Evolutionary conservation across 92 coral and sea anemone genomes (phyloP), one percentile per base, ranked within the genome.

Genomic region (Hydrozoanthus gracilis): DNA sequence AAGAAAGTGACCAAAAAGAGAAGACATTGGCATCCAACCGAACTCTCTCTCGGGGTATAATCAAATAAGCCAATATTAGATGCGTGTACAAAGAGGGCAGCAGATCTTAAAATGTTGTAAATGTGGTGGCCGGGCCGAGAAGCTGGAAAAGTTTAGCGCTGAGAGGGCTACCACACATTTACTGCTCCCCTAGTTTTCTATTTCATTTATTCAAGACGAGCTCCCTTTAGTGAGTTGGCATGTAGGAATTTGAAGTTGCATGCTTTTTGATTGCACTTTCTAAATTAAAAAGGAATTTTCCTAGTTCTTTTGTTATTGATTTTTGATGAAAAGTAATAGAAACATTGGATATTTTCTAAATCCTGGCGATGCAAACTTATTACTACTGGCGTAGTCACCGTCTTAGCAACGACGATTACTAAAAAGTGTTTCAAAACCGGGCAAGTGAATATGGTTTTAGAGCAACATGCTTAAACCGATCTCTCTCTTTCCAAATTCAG

Each of bases 341-440:
- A 61, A 61, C 68, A 61, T 61, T 61, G 68, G 68, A 61, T 61
- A 61, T 61, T 61, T 61, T 0, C 68, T 61, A 61, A 61, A 61
- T 0, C 68, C 68, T 61, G 68, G 68, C 0, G 68, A 61, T 61
- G 68, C 68, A 61, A 61, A 61, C 68, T 61, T 61, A 61, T 61
- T 61, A 61, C 68, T 61, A 61, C 1, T 61, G 68, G 68, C 68
- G 68, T 61, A 61, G 68, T 61, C 68, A 61, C 68, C 68, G 68
- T 61, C 68, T 61, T 61, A 61, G 68, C 68, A 61, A 61, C 68
- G 65, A 58, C 65, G 65, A 3, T 58, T 58, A 58, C 5, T 58
- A 58, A 58, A 58, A 58, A 58, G 3, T 58, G 65, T 58, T 58
- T 14, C 65, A 58, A n/a, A 58, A 58, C 65, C 65, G 65, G 65